Conservation (phyloP, 2,888 invertebrate genomes). For the Hyppa rectilinea region DNA sequence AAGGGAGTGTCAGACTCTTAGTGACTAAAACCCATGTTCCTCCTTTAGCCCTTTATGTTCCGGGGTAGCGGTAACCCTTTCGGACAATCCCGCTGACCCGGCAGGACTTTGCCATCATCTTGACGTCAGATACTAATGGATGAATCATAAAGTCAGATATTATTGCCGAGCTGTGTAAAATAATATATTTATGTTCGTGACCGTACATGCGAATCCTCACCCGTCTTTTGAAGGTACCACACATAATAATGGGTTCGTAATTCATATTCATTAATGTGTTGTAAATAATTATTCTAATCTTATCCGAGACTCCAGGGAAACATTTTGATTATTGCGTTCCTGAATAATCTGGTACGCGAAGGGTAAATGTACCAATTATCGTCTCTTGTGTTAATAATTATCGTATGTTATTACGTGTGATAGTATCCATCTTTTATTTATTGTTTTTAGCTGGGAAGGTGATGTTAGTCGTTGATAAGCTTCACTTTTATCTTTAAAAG, state of each 20-base stretch:
- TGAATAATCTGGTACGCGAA: constrained; percentile 21
- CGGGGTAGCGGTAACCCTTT: too few relatives aligned
- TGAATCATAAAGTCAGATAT: too few relatives aligned
- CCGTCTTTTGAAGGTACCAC: neutral
- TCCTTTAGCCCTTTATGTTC: too few relatives aligned
- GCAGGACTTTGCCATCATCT: too few relatives aligned
- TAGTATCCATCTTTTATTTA: neutral
- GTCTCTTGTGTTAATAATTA: neutral
- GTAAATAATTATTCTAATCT: constrained; percentile 24
- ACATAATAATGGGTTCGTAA: neutral
- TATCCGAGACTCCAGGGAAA: constrained; percentile 7
- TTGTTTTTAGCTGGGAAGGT: neutral
- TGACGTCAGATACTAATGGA: too few relatives aligned
- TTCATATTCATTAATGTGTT: constrained; percentile 16
- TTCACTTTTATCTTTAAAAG: neutral
- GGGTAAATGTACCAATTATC: constrained; percentile 17
- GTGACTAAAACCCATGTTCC: too few relatives aligned
- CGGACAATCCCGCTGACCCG: too few relatives aligned
- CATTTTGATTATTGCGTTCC: constrained; percentile 30
- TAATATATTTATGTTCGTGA: too few relatives aligned
- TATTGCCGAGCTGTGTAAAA: too few relatives aligned
- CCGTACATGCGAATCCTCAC: neutral
- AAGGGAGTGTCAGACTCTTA: too few relatives aligned
- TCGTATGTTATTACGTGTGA: neutral
- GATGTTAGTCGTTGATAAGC: neutral